These are phyloP conservation scores for Notolepis coatsorum DNA, from an alignment of 2,797 vertebrate species.

Conservation along the genomic window DNA sequence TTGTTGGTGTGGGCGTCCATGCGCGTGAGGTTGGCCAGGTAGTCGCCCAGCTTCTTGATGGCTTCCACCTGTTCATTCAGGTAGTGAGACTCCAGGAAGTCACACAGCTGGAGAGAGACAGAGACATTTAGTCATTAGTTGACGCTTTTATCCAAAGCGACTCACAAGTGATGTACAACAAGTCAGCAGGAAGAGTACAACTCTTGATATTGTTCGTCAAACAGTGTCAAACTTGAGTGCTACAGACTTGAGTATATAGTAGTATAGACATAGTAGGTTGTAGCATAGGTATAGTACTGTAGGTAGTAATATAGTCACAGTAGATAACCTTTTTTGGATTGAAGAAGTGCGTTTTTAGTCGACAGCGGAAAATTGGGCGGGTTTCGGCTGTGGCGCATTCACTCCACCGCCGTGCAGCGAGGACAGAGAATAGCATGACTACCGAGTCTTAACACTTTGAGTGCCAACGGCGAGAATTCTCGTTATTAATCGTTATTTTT, in stretches of 20 bases:
- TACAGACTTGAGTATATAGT: too few relatives aligned
- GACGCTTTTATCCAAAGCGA: background rate
- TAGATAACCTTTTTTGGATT: too few relatives aligned
- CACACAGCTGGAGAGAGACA: constrained; percentile 82
- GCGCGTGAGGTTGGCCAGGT: constrained; percentile 79
- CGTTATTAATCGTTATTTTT: too few relatives aligned
- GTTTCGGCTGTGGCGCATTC: too few relatives aligned
- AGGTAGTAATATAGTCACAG: too few relatives aligned
- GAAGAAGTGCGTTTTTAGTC: too few relatives aligned
- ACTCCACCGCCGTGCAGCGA: too few relatives aligned
- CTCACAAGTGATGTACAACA: background rate
- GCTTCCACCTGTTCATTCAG: constrained; percentile 93
- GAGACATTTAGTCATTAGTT: background rate
- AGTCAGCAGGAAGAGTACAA: background rate
- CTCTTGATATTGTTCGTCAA: accelerated
- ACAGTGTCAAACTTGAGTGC: accelerated
- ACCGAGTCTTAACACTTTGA: too few relatives aligned
- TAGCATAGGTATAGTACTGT: too few relatives aligned
- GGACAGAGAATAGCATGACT: too few relatives aligned
- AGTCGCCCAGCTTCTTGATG: constrained; percentile 88
- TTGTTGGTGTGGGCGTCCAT: constrained; percentile 88
- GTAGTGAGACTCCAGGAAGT: constrained; percentile 94
- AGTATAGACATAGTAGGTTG: background rate
- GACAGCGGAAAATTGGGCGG: too few relatives aligned
- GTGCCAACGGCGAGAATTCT: too few relatives aligned